phyloP scores from a whole-genome alignment of 2,113 vertebrate species.

The Percopsis transmontana region DNA sequence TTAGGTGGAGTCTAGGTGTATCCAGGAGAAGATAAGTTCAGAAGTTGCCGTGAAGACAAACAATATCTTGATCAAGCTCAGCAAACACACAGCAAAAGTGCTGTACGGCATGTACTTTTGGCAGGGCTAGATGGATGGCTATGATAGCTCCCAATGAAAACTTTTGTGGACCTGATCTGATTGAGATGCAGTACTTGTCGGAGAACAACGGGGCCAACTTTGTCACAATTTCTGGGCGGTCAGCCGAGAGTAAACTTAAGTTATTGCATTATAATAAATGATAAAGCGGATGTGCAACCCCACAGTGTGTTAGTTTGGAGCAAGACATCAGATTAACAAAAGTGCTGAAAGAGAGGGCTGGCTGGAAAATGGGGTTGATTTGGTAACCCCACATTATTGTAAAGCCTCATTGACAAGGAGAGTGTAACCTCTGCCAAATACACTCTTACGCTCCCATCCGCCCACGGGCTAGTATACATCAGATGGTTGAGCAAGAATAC shows the following conservation, averaged over 20 bases:
- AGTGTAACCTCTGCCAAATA: too few relatives aligned
- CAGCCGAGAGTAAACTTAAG: neutral
- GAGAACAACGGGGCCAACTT: neutral
- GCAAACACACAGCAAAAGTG: slow-evolving; percentile 10
- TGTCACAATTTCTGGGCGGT: neutral
- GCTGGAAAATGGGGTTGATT: too few relatives aligned
- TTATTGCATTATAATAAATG: neutral
- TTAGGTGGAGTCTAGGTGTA: slow-evolving; percentile 12
- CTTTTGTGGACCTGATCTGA: neutral
- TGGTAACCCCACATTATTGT: too few relatives aligned
- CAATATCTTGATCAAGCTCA: slow-evolving; percentile 22
- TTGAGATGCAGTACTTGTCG: too few relatives aligned
- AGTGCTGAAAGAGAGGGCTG: too few relatives aligned
- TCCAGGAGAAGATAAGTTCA: slow-evolving; percentile 16
- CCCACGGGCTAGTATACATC: too few relatives aligned
- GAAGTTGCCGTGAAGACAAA: slow-evolving; percentile 26
- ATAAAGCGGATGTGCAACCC: neutral
- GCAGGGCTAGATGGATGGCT: slow-evolving; percentile 29
- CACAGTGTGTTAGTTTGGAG: neutral
- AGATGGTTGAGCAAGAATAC: too few relatives aligned
- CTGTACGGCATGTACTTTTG: slow-evolving; percentile 5
- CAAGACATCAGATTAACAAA: too few relatives aligned
- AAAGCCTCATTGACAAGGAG: too few relatives aligned
- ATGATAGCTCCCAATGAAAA: neutral
- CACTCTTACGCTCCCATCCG: too few relatives aligned